These are phyloP conservation scores for Gymnoscopelus braueri DNA, from an alignment of 2,797 vertebrate species.

Conservation along the genomic window DNA sequence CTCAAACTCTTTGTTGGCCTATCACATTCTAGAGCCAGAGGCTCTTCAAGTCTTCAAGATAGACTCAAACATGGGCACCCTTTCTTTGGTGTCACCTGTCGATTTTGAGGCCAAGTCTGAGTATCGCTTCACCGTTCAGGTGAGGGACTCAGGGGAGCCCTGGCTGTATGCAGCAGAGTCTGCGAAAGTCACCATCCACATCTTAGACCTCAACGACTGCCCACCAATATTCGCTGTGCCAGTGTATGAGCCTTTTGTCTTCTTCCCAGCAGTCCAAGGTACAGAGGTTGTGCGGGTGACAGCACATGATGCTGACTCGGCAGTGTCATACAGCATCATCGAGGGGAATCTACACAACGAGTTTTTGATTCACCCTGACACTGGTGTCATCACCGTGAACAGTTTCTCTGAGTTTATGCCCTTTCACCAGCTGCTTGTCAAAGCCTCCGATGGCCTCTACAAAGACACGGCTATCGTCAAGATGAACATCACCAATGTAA, in stretches of 20 bases:
- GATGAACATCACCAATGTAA: conserved; percentile 81
- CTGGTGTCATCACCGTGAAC: conserved; percentile 85
- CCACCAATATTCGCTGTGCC: conserved; percentile 86
- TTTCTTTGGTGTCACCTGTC: conserved; percentile 82
- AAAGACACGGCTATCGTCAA: conserved; percentile 84
- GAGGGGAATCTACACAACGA: conserved; percentile 83
- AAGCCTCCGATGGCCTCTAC: conserved; percentile 89
- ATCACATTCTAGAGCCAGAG: conserved; percentile 89
- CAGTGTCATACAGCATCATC: conserved; percentile 86
- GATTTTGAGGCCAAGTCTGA: conserved; percentile 87
- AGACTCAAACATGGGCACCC: conserved; percentile 89
- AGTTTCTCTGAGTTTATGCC: conserved; percentile 76
- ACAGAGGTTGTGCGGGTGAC: conserved; percentile 85
- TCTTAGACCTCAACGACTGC: conserved; percentile 91
- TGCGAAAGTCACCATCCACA: conserved; percentile 83
- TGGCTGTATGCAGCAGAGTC: conserved; percentile 85
- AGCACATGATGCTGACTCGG: conserved; percentile 89
- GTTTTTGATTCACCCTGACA: conserved; percentile 83
- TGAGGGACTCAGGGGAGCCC: conserved; percentile 88
- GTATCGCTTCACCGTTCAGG: conserved; percentile 89
- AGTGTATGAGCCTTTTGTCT: conserved; percentile 80
- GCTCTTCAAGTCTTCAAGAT: conserved; percentile 87
- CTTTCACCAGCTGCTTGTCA: conserved; percentile 82
- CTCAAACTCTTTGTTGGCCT: conserved; percentile 87
- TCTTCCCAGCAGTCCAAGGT: conserved; percentile 83